Evolutionary conservation across 2,888 invertebrate genomes (phyloP).

Genomic region (Nemotelus pantherinus): DNA sequence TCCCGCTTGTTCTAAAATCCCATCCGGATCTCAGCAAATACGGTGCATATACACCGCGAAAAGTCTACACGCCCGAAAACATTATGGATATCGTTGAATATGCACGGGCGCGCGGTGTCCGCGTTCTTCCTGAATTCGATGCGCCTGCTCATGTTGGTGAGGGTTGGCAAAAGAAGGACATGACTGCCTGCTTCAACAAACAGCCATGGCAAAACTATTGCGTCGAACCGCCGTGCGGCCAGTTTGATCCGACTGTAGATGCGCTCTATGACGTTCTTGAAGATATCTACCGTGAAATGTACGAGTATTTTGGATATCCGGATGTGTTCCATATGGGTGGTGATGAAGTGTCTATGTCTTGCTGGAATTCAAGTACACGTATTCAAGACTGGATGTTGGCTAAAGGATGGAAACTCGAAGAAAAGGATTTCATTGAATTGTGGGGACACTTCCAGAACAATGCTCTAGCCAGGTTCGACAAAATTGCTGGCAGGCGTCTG

Average conservation of each 20-base stretch:
- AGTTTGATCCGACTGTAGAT: slow-evolving; percentile 78
- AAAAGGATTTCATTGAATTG: slow-evolving; percentile 72
- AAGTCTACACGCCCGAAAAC: slow-evolving; percentile 70
- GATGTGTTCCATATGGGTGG: slow-evolving; percentile 92
- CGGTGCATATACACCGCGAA: slow-evolving; percentile 81
- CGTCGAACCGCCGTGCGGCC: slow-evolving; percentile 88
- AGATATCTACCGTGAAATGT: slow-evolving; percentile 81
- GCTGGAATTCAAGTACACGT: slow-evolving; percentile 79
- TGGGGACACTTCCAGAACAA: slow-evolving; percentile 79
- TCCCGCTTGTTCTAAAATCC: slow-evolving; percentile 84
- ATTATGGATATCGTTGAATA: slow-evolving; percentile 73
- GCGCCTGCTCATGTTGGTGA: slow-evolving; percentile 91
- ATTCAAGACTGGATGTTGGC: slow-evolving; percentile 77
- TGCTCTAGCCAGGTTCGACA: slow-evolving; percentile 60
- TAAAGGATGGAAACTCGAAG: slow-evolving; percentile 71
- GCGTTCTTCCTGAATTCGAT: slow-evolving; percentile 91
- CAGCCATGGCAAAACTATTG: slow-evolving; percentile 78
- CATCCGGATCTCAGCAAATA: slow-evolving; percentile 76
- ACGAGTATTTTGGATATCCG: slow-evolving; percentile 65
- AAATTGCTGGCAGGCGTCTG: slow-evolving; percentile 66
- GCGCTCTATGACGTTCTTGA: slow-evolving; percentile 74
- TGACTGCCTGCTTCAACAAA: slow-evolving; percentile 76
- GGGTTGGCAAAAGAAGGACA: slow-evolving; percentile 80
- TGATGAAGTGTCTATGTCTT: slow-evolving; percentile 75
- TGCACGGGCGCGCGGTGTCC: slow-evolving; percentile 79